These are phyloP conservation scores for Rhabdophis nuchalis DNA, from an alignment of 2,797 vertebrate species.

Conservation along the genomic window DNA sequence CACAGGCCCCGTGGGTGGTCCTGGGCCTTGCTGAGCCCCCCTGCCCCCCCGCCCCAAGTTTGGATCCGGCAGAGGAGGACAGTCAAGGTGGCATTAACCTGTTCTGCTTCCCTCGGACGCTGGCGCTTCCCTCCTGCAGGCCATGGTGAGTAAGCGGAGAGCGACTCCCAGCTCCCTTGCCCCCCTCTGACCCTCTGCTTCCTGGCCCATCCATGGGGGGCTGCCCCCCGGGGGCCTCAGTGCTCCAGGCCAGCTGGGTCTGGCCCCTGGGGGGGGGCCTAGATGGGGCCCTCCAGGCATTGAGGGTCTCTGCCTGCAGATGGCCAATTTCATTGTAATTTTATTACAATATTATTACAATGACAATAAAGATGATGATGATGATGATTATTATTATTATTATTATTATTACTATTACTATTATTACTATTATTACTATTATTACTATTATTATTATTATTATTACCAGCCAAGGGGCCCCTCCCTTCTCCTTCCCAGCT, in stretches of 20 bases:
- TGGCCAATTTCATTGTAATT: too few relatives aligned
- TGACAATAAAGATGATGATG: too few relatives aligned
- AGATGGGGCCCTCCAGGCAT: too few relatives aligned
- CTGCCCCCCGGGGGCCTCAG: neutral
- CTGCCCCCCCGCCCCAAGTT: neutral
- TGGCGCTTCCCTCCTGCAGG: constrained; percentile 85
- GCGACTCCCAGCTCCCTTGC: constrained; percentile 3
- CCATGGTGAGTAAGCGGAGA: constrained; percentile 98
- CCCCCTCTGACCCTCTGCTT: neutral
- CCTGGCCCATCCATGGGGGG: constrained; percentile 17
- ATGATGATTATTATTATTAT: too few relatives aligned
- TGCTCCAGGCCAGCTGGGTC: neutral
- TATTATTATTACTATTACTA: too few relatives aligned
- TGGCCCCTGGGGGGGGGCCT: neutral
- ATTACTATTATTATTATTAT: too few relatives aligned
- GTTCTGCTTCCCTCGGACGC: constrained; percentile 88
- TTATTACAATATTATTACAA: too few relatives aligned
- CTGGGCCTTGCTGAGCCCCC: neutral
- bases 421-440: too few relatives aligned
- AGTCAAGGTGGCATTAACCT: constrained; percentile 68
- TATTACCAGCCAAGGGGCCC: neutral
- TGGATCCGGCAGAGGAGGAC: constrained; percentile 14
- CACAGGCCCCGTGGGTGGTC: neutral
- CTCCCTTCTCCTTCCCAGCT: neutral
- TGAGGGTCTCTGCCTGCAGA: neutral